Base-by-base conservation (phyloP, 2,888 invertebrate species). In the Cryptocephalus primarius region DNA sequence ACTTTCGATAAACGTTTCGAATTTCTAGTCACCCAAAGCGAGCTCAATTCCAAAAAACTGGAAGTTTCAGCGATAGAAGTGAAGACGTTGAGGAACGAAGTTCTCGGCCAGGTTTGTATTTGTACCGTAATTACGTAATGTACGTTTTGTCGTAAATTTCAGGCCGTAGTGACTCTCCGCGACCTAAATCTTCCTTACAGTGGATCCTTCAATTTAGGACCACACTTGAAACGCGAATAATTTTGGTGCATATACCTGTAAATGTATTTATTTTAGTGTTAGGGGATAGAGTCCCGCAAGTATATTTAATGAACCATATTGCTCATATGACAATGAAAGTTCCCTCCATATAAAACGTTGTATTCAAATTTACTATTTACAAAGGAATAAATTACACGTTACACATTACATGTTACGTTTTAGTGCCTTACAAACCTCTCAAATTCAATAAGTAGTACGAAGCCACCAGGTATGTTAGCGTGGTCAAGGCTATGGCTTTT, bases 1-100 rank as follows among this genome's bases (percentile, higher is more conserved):
- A 78, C 84, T 31, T 94, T 83, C 66, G 92, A 94, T 67, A 88
- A 91, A 64, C 83, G 85, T 55, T 91, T 92, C 63, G 93, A 93
- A 65, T 94, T 89, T 74, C 73, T 83, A 42, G 81, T 93, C 54
- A 85, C 88, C 1, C 79, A 83, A 54, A 83, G 82, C 1, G 93
- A 93, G 64, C 69, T 92, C 46, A 78, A 81, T 60, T 79, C 79
- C 39, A 77, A 83, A 9, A 82, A 83, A 46, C 72, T 93, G 46
- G 89, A 91, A 69, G 77, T 93, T 34, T 85, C 87, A 0, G 88
- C 93, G 33, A 88, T 90, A 32, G 89, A 89, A 66, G 90, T 90
- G 63, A 85, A 85, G 49, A 83, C 87, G 39, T 80, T 83, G 12
- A 83, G 85, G 53, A 87, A 84, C 66, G 87, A 88, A 33, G 75